Percentiles rank a stretch among this genome's conserved stretches.
These are phyloP conservation scores for Lithosia quadra DNA, from an alignment of 2,888 invertebrate genomes.

Conservation along the genomic window DNA sequence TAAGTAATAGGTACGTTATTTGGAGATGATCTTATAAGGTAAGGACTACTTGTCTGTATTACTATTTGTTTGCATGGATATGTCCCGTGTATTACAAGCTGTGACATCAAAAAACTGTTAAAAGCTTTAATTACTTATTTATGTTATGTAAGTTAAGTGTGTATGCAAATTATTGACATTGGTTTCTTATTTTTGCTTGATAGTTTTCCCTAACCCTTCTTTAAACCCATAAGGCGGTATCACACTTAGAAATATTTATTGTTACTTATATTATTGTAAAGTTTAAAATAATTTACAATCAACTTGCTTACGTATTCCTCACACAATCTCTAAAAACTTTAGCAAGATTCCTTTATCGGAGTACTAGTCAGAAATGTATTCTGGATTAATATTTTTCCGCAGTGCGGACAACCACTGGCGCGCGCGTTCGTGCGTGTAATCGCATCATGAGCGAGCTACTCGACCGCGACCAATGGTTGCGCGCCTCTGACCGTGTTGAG, in stretches of 20 bases:
- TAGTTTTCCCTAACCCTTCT: too few relatives aligned
- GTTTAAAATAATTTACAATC: too few relatives aligned
- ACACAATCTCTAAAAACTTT: not conserved
- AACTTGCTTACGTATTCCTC: too few relatives aligned
- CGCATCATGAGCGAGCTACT: conserved; percentile 61
- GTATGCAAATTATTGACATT: too few relatives aligned
- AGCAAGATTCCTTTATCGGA: conserved; percentile 15
- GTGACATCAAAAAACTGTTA: too few relatives aligned
- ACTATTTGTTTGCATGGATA: not conserved
- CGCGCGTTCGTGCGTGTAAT: conserved; percentile 66
- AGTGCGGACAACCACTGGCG: conserved; percentile 43
- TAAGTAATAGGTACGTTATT: conserved; percentile 1
- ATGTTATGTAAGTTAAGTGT: too few relatives aligned
- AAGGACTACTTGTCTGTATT: not conserved
- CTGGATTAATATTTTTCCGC: conserved; percentile 34
- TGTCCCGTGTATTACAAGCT: not conserved
- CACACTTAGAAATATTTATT: not conserved
- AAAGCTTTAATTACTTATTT: not conserved
- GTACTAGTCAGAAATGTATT: conserved; percentile 34
- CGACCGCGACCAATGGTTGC: conserved; percentile 70
- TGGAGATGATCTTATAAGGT: not conserved
- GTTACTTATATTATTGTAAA: too few relatives aligned
- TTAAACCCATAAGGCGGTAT: too few relatives aligned
- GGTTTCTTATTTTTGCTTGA: not conserved
- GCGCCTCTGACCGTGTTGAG: conserved; percentile 70